Conservation (phyloP, 2,888 invertebrate species). For the Apantesis nais region DNA sequence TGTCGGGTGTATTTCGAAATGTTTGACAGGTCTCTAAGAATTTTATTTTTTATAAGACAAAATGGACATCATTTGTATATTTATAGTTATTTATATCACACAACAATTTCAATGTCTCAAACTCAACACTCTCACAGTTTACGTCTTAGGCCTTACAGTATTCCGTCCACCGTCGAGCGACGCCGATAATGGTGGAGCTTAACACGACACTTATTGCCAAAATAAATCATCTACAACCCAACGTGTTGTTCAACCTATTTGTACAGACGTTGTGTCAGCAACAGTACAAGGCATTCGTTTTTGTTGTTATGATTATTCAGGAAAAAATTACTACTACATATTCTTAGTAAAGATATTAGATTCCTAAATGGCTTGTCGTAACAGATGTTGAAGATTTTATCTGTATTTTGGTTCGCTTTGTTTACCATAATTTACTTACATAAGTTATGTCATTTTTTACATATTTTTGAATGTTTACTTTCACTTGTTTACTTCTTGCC, state of each 20-base stretch:
- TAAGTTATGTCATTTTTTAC: not conserved
- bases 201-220: slow-evolving; percentile 81
- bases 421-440: not conserved
- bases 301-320: slow-evolving; percentile 8
- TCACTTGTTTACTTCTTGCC: not conserved
- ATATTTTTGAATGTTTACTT: not conserved
- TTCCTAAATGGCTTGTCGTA: not conserved
- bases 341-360: not conserved
- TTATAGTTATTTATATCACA: too few relatives aligned
- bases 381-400: not conserved
- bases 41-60: too few relatives aligned
- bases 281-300: slow-evolving; percentile 5
- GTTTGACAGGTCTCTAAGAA: too few relatives aligned
- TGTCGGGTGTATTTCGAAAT: too few relatives aligned
- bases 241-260: slow-evolving; percentile 64
- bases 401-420: not conserved
- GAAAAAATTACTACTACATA: not conserved
- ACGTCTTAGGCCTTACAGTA: slow-evolving; percentile 31
- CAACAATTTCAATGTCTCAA: not conserved
- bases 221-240: slow-evolving; percentile 74
- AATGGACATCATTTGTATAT: too few relatives aligned
- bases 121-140: slow-evolving; percentile 19
- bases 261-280: slow-evolving; percentile 36
- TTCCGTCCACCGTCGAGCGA: slow-evolving; percentile 52
- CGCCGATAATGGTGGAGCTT: slow-evolving; percentile 70